These are phyloP conservation scores for Abrostola triplasia DNA, from an alignment of 2,888 invertebrate species.

Conservation along the genomic window DNA sequence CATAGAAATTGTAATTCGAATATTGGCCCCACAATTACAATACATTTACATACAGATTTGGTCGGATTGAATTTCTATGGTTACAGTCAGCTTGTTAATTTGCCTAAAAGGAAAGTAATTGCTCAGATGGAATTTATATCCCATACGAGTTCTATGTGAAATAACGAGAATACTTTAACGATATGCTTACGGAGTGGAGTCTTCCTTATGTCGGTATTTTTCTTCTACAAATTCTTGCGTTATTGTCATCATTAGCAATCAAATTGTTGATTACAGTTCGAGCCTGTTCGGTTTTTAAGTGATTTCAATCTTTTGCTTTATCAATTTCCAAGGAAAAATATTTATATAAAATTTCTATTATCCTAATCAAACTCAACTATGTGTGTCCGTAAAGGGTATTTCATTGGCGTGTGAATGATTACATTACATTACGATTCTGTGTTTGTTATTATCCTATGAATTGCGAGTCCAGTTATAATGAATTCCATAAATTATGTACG, in stretches of 20 bases:
- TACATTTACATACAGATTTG: constrained; percentile 86
- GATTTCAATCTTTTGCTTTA: constrained; percentile 20
- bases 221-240: constrained; percentile 10
- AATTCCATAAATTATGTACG: constrained; percentile 46
- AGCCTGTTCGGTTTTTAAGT: constrained; percentile 18
- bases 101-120: constrained; percentile 86
- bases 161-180: constrained; percentile 46
- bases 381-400: constrained; percentile 32
- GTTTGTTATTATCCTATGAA: constrained; percentile 23
- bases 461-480: constrained; percentile 32
- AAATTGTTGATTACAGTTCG: constrained; percentile 9
- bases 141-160: constrained; percentile 56
- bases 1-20: constrained; percentile 82
- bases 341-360: constrained; percentile 36
- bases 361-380: constrained; percentile 33
- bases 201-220: constrained; percentile 23
- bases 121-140: constrained; percentile 74
- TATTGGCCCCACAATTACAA: constrained; percentile 83
- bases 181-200: constrained; percentile 27
- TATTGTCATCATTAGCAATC: constrained; percentile 31
- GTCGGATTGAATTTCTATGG: constrained; percentile 82
- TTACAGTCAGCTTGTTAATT: constrained; percentile 82
- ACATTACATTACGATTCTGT: constrained; percentile 17
- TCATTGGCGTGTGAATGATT: constrained; percentile 34
- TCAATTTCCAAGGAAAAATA: constrained; percentile 26